Percentiles rank a stretch among this genome's conserved stretches.
Evolutionary conservation across 2,797 vertebrate species (phyloP).

Genomic region (Rhynchotus rufescens): DNA sequence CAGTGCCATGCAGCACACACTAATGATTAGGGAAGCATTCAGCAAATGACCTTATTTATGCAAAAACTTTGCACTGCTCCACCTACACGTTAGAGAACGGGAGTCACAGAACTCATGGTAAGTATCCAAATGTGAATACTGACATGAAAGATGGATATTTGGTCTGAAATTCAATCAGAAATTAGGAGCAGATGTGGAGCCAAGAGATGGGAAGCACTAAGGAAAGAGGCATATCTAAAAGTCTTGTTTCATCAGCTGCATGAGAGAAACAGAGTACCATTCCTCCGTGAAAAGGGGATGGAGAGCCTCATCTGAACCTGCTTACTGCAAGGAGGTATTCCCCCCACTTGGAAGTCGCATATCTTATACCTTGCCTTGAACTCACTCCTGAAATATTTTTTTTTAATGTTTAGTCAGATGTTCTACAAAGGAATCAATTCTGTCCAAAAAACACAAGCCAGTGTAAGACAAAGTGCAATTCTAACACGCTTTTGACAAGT

Average conservation of each 20-base stretch:
- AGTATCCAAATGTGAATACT: background rate
- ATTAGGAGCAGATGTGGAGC: background rate
- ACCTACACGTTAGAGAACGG: background rate
- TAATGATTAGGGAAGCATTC: background rate
- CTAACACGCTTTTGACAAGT: background rate
- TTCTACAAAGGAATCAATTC: background rate
- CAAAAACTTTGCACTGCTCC: background rate
- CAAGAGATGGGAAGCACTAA: background rate
- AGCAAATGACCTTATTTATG: background rate
- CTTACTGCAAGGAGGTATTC: background rate
- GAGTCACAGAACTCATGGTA: background rate
- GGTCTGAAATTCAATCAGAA: background rate
- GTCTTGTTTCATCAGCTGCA: background rate
- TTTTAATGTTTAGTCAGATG: background rate
- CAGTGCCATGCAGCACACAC: background rate
- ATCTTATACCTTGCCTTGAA: background rate
- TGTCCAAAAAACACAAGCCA: background rate
- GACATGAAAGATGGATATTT: background rate
- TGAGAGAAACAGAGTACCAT: background rate
- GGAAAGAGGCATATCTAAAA: background rate
- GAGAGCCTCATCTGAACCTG: background rate
- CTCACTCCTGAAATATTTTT: background rate
- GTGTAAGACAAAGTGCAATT: background rate
- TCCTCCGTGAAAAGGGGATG: background rate
- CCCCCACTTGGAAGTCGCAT: background rate